These are phyloP conservation scores for Leucoraja erinaceus DNA, from an alignment of 2,113 vertebrate species.

Conservation along the genomic window DNA sequence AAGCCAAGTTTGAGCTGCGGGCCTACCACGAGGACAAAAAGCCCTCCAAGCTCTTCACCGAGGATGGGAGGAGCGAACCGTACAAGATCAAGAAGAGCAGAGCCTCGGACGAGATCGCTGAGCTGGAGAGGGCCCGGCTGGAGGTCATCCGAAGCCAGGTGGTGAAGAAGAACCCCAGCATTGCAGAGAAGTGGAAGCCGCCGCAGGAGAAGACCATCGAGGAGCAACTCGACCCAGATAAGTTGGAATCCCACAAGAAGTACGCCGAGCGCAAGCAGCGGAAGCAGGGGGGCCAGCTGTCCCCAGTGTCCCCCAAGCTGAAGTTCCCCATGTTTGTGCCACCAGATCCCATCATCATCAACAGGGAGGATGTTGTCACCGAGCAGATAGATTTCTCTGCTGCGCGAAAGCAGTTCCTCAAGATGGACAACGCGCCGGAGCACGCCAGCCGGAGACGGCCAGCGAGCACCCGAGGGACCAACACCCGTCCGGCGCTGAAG, in stretches of 20 bases:
- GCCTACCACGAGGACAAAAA: constrained; percentile 89
- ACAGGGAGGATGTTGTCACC: constrained; percentile 77
- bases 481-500: constrained; percentile 82
- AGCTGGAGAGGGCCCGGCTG: constrained; percentile 84
- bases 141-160: constrained; percentile 91
- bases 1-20: constrained; percentile 83
- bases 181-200: constrained; percentile 90
- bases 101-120: constrained; percentile 79
- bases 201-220: constrained; percentile 81
- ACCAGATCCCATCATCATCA: constrained; percentile 47
- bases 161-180: constrained; percentile 86
- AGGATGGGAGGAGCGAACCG: constrained; percentile 66
- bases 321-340: constrained; percentile 44
- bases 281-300: constrained; percentile 48
- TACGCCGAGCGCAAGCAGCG: constrained; percentile 90
- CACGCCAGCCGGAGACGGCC: constrained; percentile 55
- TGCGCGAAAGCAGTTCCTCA: constrained; percentile 85
- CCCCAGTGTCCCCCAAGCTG: constrained; percentile 47
- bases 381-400: constrained; percentile 88
- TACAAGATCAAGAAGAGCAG: constrained; percentile 77
- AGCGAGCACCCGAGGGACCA: constrained; percentile 72
- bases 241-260: constrained; percentile 82
- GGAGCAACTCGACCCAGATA: constrained; percentile 81
- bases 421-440: constrained; percentile 63
- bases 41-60: constrained; percentile 82